Conservation (phyloP, 2,113 vertebrate genomes). For the Oryzias curvinotus region DNA sequence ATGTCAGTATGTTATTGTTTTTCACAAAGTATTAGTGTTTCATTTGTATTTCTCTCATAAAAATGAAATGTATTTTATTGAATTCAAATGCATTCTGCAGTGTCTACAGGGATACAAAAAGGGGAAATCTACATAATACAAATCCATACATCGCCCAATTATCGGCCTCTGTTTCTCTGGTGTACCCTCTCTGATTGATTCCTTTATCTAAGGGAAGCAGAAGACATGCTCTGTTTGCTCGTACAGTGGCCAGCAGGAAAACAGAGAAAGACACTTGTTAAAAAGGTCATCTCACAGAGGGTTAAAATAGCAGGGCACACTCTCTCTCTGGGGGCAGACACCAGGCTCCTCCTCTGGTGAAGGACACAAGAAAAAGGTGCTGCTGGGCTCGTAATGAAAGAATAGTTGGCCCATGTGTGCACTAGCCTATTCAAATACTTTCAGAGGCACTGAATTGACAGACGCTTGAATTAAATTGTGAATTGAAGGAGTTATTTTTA, state of each 20-base stretch:
- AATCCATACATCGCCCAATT: slow-evolving; percentile 78
- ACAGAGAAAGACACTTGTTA: slow-evolving; percentile 83
- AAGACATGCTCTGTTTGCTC: slow-evolving; percentile 79
- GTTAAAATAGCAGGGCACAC: slow-evolving; percentile 78
- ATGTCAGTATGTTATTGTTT: slow-evolving; percentile 59
- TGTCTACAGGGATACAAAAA: slow-evolving; percentile 65
- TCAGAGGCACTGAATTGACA: slow-evolving; percentile 48
- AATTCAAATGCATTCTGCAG: slow-evolving; percentile 68
- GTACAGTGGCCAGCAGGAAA: slow-evolving; percentile 76
- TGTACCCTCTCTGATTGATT: slow-evolving; percentile 75
- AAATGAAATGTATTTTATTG: slow-evolving; percentile 72
- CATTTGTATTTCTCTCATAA: slow-evolving; percentile 77
- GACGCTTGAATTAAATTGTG: slow-evolving; percentile 65
- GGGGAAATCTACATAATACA: slow-evolving; percentile 73
- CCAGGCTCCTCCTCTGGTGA: slow-evolving; percentile 72
- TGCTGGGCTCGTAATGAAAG: slow-evolving; percentile 73
- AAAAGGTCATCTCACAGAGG: slow-evolving; percentile 82
- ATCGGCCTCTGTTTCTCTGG: slow-evolving; percentile 66
- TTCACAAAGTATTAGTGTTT: slow-evolving; percentile 66
- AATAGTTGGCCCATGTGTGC: slow-evolving; percentile 65
- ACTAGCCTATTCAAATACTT: slow-evolving; percentile 69
- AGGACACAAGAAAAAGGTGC: slow-evolving; percentile 80
- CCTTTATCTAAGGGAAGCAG: slow-evolving; percentile 78
- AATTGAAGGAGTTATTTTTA: slow-evolving; percentile 64
- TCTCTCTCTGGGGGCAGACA: slow-evolving; percentile 60